Percentiles rank a stretch among this genome's conserved stretches.
phyloP scores from a whole-genome alignment of 2,888 invertebrate species.

The Leptura quadrifasciata region DNA sequence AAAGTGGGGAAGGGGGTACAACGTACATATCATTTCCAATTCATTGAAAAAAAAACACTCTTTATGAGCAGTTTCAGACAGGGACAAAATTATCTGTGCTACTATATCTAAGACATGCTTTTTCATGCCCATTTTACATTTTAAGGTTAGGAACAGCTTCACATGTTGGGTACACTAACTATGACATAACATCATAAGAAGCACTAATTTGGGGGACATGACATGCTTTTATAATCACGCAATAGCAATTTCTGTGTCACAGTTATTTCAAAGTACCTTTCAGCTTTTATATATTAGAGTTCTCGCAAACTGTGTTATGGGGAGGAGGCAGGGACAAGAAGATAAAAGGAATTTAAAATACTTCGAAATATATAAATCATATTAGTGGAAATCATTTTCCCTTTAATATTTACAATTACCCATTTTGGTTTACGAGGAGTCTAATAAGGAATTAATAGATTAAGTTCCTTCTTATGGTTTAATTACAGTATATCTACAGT shows the following conservation, averaged over 20 bases:
- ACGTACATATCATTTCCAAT: constrained; percentile 51
- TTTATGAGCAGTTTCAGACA: constrained; percentile 42
- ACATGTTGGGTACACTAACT: constrained; percentile 41
- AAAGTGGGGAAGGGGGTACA: constrained; percentile 75
- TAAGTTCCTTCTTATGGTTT: too few species aligned
- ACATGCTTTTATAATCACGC: constrained; percentile 49
- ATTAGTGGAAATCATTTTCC: too few species aligned
- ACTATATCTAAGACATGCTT: constrained; percentile 54
- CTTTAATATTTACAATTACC: too few species aligned
- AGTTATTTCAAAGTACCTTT: background rate
- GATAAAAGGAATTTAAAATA: too few species aligned
- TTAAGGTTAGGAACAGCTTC: constrained; percentile 43
- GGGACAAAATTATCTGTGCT: constrained; percentile 53
- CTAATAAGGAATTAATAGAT: too few species aligned
- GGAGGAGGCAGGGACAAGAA: too few species aligned
- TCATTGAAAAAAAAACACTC: constrained; percentile 21
- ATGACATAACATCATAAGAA: constrained; percentile 21
- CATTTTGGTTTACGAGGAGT: too few species aligned
- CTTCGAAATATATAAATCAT: too few species aligned
- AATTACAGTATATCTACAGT: too few species aligned
- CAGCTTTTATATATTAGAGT: too few species aligned
- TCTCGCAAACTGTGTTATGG: too few species aligned
- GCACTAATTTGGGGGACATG: constrained; percentile 36
- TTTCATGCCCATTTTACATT: constrained; percentile 42
- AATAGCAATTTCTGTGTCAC: background rate